A percentile compares a stretch with the other conserved stretches of the same genome.
Conservation (phyloP, 2,113 vertebrate genomes). For the Noturus placidus region DNA sequence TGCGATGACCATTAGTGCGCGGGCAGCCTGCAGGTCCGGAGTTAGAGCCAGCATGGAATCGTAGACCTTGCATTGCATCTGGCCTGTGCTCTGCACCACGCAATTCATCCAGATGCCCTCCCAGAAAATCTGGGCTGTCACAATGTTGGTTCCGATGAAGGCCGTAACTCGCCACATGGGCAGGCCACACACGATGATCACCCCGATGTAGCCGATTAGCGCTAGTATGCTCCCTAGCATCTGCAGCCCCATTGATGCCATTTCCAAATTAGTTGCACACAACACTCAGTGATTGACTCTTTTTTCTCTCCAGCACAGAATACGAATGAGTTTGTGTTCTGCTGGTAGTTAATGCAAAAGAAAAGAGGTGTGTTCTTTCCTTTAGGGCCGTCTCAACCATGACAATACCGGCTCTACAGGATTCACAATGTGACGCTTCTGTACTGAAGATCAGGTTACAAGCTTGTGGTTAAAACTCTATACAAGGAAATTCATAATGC, state of each 20-base stretch:
- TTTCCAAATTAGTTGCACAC: neutral
- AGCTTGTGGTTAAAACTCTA: constrained; percentile 31
- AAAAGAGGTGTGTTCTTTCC: constrained; percentile 50
- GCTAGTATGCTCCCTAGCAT: constrained; percentile 54
- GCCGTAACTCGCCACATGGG: constrained; percentile 61
- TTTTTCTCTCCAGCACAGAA: neutral
- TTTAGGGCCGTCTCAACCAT: constrained; percentile 35
- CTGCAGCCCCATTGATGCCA: constrained; percentile 54
- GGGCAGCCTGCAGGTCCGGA: constrained; percentile 57
- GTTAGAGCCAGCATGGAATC: constrained; percentile 58
- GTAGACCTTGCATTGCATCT: constrained; percentile 61
- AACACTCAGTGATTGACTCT: neutral
- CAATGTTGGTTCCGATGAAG: constrained; percentile 60
- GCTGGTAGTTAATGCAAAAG: constrained; percentile 29
- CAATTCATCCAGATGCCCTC: constrained; percentile 65
- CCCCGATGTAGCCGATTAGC: constrained; percentile 55
- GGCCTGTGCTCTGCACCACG: constrained; percentile 58
- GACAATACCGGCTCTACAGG: constrained; percentile 53
- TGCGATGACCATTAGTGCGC: constrained; percentile 49
- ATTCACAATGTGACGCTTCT: constrained; percentile 58
- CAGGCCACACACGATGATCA: constrained; percentile 50
- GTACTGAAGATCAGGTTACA: constrained; percentile 41
- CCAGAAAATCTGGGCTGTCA: constrained; percentile 59
- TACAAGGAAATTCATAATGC: neutral
- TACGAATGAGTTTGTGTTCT: neutral